Base-by-base conservation (phyloP, 1,140 invertebrate species). In the Archegozetes longisetosus region DNA sequence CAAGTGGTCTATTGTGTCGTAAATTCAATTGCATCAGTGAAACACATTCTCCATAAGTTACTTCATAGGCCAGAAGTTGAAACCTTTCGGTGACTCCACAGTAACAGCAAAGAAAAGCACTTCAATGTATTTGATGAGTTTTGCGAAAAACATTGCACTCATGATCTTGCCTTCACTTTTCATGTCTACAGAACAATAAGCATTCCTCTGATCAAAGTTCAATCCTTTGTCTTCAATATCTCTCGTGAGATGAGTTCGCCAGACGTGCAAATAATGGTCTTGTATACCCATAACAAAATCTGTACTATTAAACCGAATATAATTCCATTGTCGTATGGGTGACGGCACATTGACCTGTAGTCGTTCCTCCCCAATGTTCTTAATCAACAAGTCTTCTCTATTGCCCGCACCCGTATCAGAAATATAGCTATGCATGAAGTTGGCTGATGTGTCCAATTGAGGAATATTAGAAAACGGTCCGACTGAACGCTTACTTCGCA, bases 301-400 rank as follows among this genome's bases (percentile, higher is more conserved):
- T 2, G 56, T 55, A 13, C 55, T 62, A 23, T 62, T 62, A 53
- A 62, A 62, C 17, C 61, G 25, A 13, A 40, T 53, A 28, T 62
- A 59, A 4, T 27, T 26, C 56, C 57, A 62, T 14, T 50, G 6
- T 17, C 6, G 17, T 17, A 40, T 22, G 0, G 52, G 28, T 26
- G 32, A 59, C 17, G 20, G 40, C 3, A 0, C 22, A 14, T 49
- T 23, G 13, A 54, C 13, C 4, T 27, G 50, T 0, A 50, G 55
- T 20, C 23, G 46, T 4, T 54, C 13, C 22, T 47, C 27, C n/a
- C 24, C 23, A 9, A 55, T 55, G 17, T 25, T 32, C 48, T 55
- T 22, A 23, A 55, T 55, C 2, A 54, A 6, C 2, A 55, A n/a
- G 17, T 55, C 61, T 62, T 62, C 61, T 20, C 61, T 29, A 28